Base-by-base conservation (phyloP, 2,888 invertebrate genomes). In the Drosophila fungiperda region DNA sequence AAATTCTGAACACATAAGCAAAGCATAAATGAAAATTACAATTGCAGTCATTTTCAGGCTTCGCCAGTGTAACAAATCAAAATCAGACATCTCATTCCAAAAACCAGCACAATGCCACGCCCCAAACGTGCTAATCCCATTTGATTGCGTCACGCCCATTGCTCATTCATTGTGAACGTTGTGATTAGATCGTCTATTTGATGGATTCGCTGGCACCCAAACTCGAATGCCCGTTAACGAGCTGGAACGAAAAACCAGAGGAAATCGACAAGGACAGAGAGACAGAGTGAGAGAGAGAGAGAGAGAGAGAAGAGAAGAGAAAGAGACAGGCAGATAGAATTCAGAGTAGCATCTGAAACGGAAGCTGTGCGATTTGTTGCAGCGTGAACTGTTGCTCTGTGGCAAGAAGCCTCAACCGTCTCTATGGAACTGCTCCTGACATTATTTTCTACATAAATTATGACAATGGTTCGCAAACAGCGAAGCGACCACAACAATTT, bases 381-480 rank as follows among this genome's bases (percentile, higher is more conserved):
- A 45, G 53, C 59, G 6, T 32, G 9, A 38, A 33, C 65, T 61
- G 65, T 52, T 38, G 23, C n/a, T 49, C 36, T 57, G 40, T 9
- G 11, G 12, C 8, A 15, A 23, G 33, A 17, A 38, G n/a, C 40
- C 17, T 42, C 5, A 38, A 57, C 50, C 50, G 59, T 70, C 78
- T 53, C 73, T 53, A 40, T 64, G 66, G 60, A 17, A 59, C 32
- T 32, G 48, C 23, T 36, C 33, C 32, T 48, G 65, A 60, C 65
- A 78, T 76, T 78, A 73, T 83, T 83, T 82, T 71, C 73, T 59
- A 55, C 72, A 82, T 76, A 89, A 86, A 87, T 88, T 87, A 78
- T 89, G 82, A 69, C 80, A 54, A 68, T 67, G 69, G 54, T 63
- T 68, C 73, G 68, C 72, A 78, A 80, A 78, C 77, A 75, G 64